These are phyloP conservation scores for Xestoiulus laeticollis DNA, from an alignment of 2,888 invertebrate genomes.

Conservation along the genomic window DNA sequence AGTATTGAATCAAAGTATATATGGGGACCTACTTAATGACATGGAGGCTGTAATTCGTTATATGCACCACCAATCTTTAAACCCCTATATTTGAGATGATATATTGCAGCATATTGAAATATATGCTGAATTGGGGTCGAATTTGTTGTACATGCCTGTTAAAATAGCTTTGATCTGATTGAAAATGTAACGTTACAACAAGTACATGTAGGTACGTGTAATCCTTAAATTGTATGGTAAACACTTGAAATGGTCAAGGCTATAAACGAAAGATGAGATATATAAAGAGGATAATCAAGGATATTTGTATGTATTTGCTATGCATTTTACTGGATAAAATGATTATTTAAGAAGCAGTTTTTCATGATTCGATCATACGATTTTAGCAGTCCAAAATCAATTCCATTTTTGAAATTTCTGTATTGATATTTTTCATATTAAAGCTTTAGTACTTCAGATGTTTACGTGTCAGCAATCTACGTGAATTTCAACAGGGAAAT, in stretches of 20 bases:
- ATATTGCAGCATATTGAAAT: too few relatives aligned
- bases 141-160: too few relatives aligned
- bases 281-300: not conserved
- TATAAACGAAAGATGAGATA: not conserved
- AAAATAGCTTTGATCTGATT: too few relatives aligned
- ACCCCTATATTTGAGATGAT: too few relatives aligned
- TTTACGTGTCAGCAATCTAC: too few relatives aligned
- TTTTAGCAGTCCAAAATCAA: not conserved
- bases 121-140: too few relatives aligned
- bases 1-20: constrained; percentile 11
- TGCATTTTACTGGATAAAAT: not conserved
- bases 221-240: not conserved
- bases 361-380: not conserved
- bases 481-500: too few relatives aligned
- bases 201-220: too few relatives aligned
- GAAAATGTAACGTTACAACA: not conserved
- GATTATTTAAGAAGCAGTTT: not conserved
- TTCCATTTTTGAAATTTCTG: not conserved
- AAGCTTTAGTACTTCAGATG: not conserved
- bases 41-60: too few relatives aligned
- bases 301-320: not conserved
- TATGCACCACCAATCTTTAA: too few relatives aligned
- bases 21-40: not conserved
- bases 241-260: not conserved
- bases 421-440: not conserved